Evolutionary conservation across 2,797 vertebrate species (phyloP), one percentile per base, ranked within the genome.

Genomic region (Microcaecilia unicolor): DNA sequence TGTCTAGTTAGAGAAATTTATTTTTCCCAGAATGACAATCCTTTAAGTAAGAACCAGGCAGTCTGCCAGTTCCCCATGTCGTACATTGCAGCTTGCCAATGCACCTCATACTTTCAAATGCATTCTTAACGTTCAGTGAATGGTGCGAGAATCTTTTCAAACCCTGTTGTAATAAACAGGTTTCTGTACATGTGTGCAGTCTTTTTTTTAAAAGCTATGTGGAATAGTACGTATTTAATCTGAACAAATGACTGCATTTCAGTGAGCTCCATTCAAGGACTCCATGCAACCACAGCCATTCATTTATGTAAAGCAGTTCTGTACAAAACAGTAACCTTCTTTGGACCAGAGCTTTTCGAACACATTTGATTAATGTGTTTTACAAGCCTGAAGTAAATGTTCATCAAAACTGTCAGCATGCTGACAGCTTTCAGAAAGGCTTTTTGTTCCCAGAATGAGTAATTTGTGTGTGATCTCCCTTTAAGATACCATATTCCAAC

Each of bases 11-110:
- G 67, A 86, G 68, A 85, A 88, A 82, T 82, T 83, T 89, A 86
- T 88, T 88, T 90, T 82, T 82, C 79, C 74, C 78, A 72, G 62
- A 74, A 75, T 85, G 84, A 85, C 81, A 89, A 76, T 84, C 71
- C 68, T 88, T 91, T 88, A 81, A 84, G 82, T 74, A 81, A 67
- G 76, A 85, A 64, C 66, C 62, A 88, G 85, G 87, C 85, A 82
- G 63, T 50, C 64, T 81, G 85, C 82, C 81, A 85, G 74, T 46
- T 76, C 57, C 56, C 44, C 46, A 50, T 86, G 79, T 88, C 81
- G 82, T 80, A 80, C 73, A 69, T 58, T 64, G 73, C 78, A 64
- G 70, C 78, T 83, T 74, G 66, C 55, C 71, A 80, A 78, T 74
- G 64, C 64, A 80, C 72, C 67, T 67, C 65, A 76, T 84, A 74